Conservation (phyloP, 2,888 invertebrate genomes). For the Alentia gelatinosa region DNA sequence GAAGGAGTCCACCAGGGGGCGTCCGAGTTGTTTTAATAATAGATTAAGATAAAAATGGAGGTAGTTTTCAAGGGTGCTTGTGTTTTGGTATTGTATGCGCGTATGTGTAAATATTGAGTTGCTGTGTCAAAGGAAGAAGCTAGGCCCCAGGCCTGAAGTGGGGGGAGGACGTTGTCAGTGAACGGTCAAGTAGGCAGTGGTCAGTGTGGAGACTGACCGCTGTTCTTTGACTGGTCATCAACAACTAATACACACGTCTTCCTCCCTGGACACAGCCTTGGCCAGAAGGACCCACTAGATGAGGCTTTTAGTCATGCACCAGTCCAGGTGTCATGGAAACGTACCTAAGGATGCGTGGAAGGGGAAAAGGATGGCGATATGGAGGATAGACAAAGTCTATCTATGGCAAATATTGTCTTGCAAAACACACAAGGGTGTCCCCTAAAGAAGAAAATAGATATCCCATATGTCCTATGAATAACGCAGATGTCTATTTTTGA, state of each 20-base stretch:
- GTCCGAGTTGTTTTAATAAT: background rate
- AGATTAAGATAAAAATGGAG: background rate
- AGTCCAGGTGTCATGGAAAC: background rate
- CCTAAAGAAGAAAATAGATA: no score
- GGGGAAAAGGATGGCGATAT: background rate
- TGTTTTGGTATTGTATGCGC: background rate
- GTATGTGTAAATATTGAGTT: background rate
- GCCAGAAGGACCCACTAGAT: no score
- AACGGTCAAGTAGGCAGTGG: background rate
- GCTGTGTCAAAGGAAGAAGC: background rate
- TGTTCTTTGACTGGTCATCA: background rate
- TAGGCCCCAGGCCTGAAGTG: background rate
- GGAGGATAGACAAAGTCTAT: no score
- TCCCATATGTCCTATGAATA: no score
- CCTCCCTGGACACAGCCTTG: background rate
- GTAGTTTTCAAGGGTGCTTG: background rate
- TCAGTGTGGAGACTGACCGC: background rate
- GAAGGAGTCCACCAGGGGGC: background rate
- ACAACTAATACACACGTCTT: background rate
- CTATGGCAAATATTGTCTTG: no score
- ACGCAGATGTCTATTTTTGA: no score
- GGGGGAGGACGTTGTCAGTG: background rate
- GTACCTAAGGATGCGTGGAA: background rate
- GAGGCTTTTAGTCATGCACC: background rate
- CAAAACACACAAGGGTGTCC: no score